These are phyloP conservation scores for Girardia tigrina DNA, from an alignment of 2,888 invertebrate genomes.

Conservation along the genomic window DNA sequence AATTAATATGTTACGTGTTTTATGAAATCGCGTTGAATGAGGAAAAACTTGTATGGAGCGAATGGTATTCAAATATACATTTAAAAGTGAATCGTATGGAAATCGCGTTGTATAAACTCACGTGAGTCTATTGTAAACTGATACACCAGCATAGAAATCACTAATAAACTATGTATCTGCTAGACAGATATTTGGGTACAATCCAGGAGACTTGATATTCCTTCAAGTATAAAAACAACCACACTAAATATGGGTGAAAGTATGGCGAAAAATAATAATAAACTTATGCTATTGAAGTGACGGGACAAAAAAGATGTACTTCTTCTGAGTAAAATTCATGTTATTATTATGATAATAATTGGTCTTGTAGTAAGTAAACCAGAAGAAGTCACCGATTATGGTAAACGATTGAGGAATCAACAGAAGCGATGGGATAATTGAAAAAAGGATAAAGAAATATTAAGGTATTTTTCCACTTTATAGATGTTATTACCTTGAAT, in stretches of 20 bases:
- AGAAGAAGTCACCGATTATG: background rate
- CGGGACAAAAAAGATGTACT: background rate
- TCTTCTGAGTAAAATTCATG: background rate
- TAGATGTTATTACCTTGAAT: background rate
- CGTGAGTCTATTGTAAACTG: too few relatives aligned
- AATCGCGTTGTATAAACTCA: too few relatives aligned
- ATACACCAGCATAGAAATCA: background rate
- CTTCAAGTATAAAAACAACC: background rate
- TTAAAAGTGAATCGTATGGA: too few relatives aligned
- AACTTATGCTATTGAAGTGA: background rate
- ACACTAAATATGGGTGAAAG: background rate
- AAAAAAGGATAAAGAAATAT: background rate
- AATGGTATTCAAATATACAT: too few relatives aligned
- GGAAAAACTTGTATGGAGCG: too few relatives aligned
- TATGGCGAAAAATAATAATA: background rate
- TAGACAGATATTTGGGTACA: background rate
- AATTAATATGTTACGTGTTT: too few relatives aligned
- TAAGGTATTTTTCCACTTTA: background rate
- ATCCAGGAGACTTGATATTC: background rate
- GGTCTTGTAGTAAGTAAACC: background rate
- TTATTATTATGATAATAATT: background rate
- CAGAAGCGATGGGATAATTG: slow-evolving; percentile 19
- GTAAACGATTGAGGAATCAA: background rate
- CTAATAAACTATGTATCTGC: background rate
- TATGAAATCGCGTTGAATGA: too few relatives aligned